Percentiles rank a stretch among this genome's conserved stretches.
Conservation (phyloP, 2,113 vertebrate species). For the Macheiramphus alcinus region DNA sequence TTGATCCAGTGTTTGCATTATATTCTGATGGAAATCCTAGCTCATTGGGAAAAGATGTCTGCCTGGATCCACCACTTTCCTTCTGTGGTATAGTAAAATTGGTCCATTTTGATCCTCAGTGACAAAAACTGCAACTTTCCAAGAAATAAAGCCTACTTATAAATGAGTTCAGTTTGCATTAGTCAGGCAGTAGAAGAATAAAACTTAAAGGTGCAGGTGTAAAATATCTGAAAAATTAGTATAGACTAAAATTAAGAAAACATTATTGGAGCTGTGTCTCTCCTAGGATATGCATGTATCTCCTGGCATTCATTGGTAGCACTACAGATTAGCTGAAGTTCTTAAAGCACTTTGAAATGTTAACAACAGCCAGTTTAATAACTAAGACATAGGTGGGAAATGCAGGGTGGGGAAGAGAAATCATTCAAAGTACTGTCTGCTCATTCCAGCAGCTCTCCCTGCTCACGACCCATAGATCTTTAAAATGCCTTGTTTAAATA, state of each 20-base stretch:
- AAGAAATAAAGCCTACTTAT: not conserved
- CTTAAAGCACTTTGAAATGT: not conserved
- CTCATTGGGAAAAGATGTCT: not conserved
- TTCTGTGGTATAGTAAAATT: not conserved
- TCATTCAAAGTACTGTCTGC: not conserved
- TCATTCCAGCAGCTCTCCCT: not conserved
- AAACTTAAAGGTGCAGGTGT: not conserved
- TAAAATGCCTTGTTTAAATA: constrained; percentile 48
- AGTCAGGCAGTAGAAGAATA: not conserved
- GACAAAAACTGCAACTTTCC: not conserved
- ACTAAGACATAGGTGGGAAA: not conserved
- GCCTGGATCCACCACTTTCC: not conserved
- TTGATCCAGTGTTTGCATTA: not conserved
- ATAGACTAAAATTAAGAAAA: not conserved
- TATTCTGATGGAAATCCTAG: not conserved
- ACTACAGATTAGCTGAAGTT: not conserved
- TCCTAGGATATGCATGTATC: not conserved
- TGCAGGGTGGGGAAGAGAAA: not conserved
- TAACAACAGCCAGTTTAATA: not conserved
- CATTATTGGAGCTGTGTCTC: not conserved
- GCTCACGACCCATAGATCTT: not conserved
- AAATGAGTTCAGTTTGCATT: not conserved
- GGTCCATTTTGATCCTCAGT: not conserved
- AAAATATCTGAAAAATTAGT: not conserved
- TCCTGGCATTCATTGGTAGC: not conserved